These are phyloP conservation scores for Halcyon malimbica DNA, from an alignment of 2,113 vertebrate genomes.

Conservation along the genomic window DNA sequence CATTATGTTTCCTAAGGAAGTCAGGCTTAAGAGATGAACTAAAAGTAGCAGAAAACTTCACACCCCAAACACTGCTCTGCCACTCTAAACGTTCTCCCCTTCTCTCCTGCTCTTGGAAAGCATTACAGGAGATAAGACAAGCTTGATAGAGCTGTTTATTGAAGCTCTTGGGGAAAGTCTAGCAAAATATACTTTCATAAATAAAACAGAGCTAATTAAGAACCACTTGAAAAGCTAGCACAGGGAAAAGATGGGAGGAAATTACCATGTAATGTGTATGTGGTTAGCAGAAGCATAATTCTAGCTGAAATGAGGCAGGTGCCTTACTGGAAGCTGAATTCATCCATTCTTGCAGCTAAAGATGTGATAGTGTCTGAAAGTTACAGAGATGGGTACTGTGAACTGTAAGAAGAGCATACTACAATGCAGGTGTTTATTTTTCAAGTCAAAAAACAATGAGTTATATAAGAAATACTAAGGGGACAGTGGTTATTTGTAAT, in stretches of 20 bases:
- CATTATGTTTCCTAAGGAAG: not conserved
- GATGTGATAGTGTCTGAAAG: not conserved
- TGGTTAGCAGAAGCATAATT: not conserved
- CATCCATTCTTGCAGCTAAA: not conserved
- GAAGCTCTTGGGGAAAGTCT: conserved; percentile 39
- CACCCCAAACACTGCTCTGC: not conserved
- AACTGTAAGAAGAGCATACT: not conserved
- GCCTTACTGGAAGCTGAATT: not conserved
- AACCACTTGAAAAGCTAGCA: conserved; percentile 34
- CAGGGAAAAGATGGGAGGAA: conserved; percentile 18
- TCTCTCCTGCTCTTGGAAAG: not conserved
- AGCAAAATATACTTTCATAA: conserved; percentile 53
- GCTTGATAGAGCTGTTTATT: conserved; percentile 6
- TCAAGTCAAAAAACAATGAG: not conserved
- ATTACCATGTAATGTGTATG: not conserved
- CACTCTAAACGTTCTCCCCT: not conserved
- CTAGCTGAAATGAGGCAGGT: not conserved
- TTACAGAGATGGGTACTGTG: not conserved
- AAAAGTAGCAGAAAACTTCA: not conserved
- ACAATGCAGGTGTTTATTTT: not conserved
- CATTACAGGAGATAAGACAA: not conserved
- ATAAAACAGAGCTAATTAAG: conserved; percentile 61
- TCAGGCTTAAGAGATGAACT: not conserved
- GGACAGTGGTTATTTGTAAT: not conserved
- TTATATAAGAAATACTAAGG: not conserved